Percentiles rank a stretch among this genome's conserved stretches.
Conservation (phyloP, 2,888 invertebrate genomes). For the Tanypteryx hageni region DNA sequence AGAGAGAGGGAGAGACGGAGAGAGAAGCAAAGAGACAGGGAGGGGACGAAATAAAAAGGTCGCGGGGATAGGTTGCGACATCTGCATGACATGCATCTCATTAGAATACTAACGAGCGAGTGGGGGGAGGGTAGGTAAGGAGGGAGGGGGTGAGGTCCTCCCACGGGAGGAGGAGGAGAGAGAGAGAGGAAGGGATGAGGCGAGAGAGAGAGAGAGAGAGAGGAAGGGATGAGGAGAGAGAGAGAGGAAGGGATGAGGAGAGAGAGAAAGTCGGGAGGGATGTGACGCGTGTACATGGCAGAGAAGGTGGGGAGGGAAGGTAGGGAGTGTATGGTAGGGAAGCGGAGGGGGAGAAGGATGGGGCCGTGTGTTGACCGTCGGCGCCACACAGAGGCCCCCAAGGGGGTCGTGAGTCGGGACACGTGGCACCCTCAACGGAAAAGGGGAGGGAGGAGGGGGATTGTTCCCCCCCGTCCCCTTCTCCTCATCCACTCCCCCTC, state of each 20-base stretch:
- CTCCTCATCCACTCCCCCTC: constrained; percentile 59
- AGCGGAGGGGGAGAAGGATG: constrained; percentile 72
- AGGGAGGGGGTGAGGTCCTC: not conserved
- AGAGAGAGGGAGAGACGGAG: not conserved
- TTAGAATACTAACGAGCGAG: constrained; percentile 62
- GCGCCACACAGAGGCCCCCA: constrained; percentile 71
- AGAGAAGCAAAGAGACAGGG: not conserved
- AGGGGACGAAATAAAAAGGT: constrained; percentile 52
- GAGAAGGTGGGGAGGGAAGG: not conserved
- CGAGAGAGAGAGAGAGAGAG: not conserved
- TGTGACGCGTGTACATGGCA: not conserved
- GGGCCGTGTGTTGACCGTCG: constrained; percentile 71
- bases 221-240: not conserved
- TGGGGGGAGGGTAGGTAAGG: not conserved
- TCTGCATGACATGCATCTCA: constrained; percentile 64
- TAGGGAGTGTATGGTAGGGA: constrained; percentile 69
- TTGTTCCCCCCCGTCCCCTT: constrained; percentile 69
- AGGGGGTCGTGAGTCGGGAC: constrained; percentile 73
- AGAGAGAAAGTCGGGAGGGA: not conserved
- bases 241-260: not conserved
- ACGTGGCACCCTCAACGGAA: constrained; percentile 70
- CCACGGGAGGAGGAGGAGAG: not conserved
- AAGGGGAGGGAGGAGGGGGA: not conserved
- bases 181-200: not conserved
- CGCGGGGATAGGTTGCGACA: constrained; percentile 61